Evolutionary conservation across 2,888 invertebrate species (phyloP), one percentile per base, ranked within the genome.

Genomic region (Peribatodes rhomboidaria): DNA sequence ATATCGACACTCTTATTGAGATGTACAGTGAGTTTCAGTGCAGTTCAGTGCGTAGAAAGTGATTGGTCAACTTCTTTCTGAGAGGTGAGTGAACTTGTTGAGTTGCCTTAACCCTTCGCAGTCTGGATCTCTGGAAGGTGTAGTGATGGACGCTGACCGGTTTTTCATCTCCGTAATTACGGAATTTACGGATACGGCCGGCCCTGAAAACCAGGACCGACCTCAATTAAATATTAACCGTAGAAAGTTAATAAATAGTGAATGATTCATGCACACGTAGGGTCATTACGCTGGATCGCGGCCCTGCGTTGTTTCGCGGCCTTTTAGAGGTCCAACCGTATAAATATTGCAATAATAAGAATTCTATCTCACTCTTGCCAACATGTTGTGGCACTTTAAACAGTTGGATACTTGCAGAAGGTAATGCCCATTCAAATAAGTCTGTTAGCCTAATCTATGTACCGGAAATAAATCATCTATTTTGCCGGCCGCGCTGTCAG

Each of bases 51-150:
- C 64, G 73, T 81, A 75, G 80, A 76, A 76, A 83, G 84, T 84
- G 84, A 72, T 75, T 72, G 82, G 81, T 80, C 78, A 72, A 76
- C 67, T 73, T 72, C 66, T 60, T 63, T 44, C 44, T n/a, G 22
- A 56, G 78, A 85, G 89, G 90, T 89, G 85, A 90, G 80, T 90
- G 90, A 90, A 89, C 90, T 87, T 83, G 71, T 65, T 62, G 76
- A 67, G 61, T 70, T 67, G 62, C 84, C 82, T 76, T 80, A 84
- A 83, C 86, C 86, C 86, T 83, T 81, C 60, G 52, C 54, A 35
- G 75, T 74, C 78, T 75, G 78, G 78, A 75, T 31, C 54, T 54
- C 73, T 77, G 79, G 77, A 80, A 65, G 67, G 59, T 65, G 61
- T 61, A 70, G 72, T 65, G 72, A 66, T 70, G 70, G 60, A 61